Percentiles rank a stretch among this genome's conserved stretches.
Evolutionary conservation across 2,888 invertebrate species (phyloP).

Genomic region (Melangyna quadrimaculata): DNA sequence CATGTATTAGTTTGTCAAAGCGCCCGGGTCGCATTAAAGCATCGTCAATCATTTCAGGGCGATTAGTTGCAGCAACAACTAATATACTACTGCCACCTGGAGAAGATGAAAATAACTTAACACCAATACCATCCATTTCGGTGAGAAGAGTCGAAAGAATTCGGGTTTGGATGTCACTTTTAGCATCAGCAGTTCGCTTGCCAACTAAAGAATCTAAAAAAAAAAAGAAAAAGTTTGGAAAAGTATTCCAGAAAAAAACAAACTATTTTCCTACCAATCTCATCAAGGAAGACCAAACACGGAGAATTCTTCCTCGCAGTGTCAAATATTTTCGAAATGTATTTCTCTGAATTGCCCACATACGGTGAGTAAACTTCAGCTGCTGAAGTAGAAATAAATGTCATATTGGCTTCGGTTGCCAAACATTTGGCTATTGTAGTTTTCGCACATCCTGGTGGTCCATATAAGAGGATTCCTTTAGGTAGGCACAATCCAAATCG

Average conservation of each 20-base stretch:
- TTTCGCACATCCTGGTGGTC: constrained; percentile 87
- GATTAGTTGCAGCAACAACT: constrained; percentile 86
- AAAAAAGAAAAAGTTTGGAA: constrained; percentile 17
- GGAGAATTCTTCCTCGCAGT: constrained; percentile 84
- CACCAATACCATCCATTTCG: constrained; percentile 86
- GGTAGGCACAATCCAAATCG: constrained; percentile 83
- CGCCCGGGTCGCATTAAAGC: constrained; percentile 85
- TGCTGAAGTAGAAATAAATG: constrained; percentile 83
- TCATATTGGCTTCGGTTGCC: constrained; percentile 82
- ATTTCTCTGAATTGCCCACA: constrained; percentile 85
- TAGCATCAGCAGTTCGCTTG: constrained; percentile 76
- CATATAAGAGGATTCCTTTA: constrained; percentile 84
- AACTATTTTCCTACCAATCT: constrained; percentile 81
- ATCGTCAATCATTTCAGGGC: constrained; percentile 84
- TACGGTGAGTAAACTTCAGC: constrained; percentile 86
- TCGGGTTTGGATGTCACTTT: constrained; percentile 83
- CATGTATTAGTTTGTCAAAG: constrained; percentile 84
- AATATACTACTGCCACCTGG: constrained; percentile 79
- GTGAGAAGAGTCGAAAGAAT: constrained; percentile 84
- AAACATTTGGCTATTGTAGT: constrained; percentile 84
- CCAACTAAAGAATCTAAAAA: constrained; percentile 82
- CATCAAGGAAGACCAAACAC: constrained; percentile 85
- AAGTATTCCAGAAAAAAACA: background rate
- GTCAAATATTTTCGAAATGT: constrained; percentile 83
- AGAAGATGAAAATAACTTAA: constrained; percentile 35